Conservation (phyloP, 23 tunicate genomes). For the Corella eumyota region DNA sequence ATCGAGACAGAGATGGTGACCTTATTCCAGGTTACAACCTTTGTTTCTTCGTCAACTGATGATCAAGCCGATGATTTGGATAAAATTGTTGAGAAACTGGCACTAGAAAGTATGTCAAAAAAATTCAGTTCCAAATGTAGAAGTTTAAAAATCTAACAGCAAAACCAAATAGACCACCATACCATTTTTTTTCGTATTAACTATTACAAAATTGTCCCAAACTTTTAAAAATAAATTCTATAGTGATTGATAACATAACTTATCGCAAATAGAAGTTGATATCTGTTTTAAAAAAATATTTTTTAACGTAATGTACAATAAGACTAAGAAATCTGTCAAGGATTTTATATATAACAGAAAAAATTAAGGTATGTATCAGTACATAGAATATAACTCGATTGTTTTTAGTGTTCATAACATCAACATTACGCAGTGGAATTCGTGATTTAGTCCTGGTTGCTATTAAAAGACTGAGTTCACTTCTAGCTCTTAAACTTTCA, state of each 20-base stretch:
- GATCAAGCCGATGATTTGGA: slow-evolving; percentile 33
- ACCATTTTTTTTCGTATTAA: too few species aligned
- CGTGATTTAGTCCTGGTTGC: slow-evolving; percentile 49
- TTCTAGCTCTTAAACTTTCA: slow-evolving; percentile 64
- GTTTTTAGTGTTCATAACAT: slow-evolving; percentile 80
- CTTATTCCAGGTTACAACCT: slow-evolving; percentile 60
- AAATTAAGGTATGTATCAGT: too few species aligned
- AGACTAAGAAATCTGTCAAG: too few species aligned
- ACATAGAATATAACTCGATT: too few species aligned
- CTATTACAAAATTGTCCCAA: too few species aligned
- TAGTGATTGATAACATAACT: too few species aligned
- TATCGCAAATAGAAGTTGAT: too few species aligned
- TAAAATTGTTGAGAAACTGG: slow-evolving; percentile 65
- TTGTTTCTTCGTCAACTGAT: slow-evolving; percentile 24
- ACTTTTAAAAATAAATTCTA: too few species aligned
- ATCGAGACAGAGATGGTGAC: slow-evolving; percentile 41
- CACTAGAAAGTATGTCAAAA: slow-evolving; percentile 66
- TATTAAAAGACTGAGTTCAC: slow-evolving; percentile 68
- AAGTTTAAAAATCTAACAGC: not conserved
- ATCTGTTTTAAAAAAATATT: too few species aligned
- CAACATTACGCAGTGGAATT: slow-evolving; percentile 27
- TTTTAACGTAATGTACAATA: too few species aligned
- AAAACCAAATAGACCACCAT: too few species aligned
- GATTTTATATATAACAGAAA: too few species aligned
- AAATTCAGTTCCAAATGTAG: not conserved